Conservation (phyloP, 2,113 vertebrate genomes). For the Chionis minor region DNA sequence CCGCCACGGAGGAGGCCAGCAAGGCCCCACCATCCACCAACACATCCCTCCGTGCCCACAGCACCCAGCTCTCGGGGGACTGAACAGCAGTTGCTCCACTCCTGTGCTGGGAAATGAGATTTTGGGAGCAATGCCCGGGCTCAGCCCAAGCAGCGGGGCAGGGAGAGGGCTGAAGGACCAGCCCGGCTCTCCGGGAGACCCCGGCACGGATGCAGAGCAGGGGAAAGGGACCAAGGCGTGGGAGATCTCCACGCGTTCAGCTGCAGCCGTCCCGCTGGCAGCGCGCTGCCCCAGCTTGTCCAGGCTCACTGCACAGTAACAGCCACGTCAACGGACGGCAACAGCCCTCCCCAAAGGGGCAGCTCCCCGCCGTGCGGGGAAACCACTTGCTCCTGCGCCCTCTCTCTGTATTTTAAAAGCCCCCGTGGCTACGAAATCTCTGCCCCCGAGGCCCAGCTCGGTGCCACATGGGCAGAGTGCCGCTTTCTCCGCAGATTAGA, state of each 20-base stretch:
- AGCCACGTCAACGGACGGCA: not conserved
- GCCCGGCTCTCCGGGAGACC: not conserved
- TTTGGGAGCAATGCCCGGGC: not conserved
- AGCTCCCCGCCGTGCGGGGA: not conserved
- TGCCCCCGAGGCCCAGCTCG: not conserved
- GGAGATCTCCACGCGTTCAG: not conserved
- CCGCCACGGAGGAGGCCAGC: not conserved
- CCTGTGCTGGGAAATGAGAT: not conserved
- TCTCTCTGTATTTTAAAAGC: not conserved
- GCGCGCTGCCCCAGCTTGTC: not conserved
- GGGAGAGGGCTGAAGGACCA: not conserved
- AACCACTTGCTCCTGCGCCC: fast-evolving
- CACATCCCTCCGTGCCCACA: fast-evolving
- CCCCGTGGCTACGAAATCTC: not conserved
- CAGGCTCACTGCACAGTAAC: not conserved
- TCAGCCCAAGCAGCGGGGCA: not conserved
- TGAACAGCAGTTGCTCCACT: not conserved
- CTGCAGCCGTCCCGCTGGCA: not conserved
- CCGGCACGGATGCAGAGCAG: not conserved
- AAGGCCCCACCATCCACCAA: fast-evolving
- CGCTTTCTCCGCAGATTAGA: not conserved
- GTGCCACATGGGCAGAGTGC: fast-evolving
- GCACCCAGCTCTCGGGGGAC: not conserved
- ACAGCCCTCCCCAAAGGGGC: not conserved
- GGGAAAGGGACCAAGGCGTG: fast-evolving